These are phyloP conservation scores for Gobio occitaniae DNA, from an alignment of 2,797 vertebrate species.

Conservation along the genomic window DNA sequence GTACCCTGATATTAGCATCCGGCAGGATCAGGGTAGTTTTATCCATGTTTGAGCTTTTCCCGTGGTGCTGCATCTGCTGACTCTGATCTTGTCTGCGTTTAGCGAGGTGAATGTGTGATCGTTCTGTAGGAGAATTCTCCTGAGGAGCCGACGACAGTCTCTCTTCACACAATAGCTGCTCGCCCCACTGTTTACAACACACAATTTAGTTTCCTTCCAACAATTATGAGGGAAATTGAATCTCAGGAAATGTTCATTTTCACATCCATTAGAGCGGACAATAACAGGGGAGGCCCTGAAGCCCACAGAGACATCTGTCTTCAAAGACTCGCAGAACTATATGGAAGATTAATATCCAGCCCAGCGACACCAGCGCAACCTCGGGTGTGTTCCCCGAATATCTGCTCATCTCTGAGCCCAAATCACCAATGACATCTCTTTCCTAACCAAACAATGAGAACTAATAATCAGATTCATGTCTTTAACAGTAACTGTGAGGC, in stretches of 20 bases:
- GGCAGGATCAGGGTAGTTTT: not conserved
- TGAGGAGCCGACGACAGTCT: slow-evolving; percentile 66
- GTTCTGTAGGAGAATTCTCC: slow-evolving; percentile 60
- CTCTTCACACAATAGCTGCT: slow-evolving; percentile 84
- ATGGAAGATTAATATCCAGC: slow-evolving; percentile 76
- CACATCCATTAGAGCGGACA: slow-evolving; percentile 92
- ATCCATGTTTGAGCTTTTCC: no score
- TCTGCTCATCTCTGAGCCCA: not conserved
- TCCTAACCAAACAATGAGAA: not conserved
- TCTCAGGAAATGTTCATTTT: slow-evolving; percentile 98
- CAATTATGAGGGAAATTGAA: slow-evolving; percentile 99
- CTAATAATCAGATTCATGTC: not conserved
- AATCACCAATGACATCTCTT: not conserved
- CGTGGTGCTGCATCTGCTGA: not conserved
- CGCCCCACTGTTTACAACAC: slow-evolving; percentile 88
- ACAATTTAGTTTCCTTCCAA: slow-evolving; percentile 98
- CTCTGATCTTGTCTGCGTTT: not conserved
- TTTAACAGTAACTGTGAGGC: not conserved
- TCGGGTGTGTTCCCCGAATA: not conserved
- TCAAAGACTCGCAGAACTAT: slow-evolving; percentile 75
- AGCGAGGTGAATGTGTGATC: slow-evolving; percentile 55
- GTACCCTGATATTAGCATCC: not conserved
- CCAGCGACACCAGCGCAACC: slow-evolving; percentile 60
- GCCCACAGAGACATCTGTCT: slow-evolving; percentile 84
- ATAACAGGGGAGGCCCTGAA: slow-evolving; percentile 83